These are phyloP conservation scores for Ceryle rudis DNA, from an alignment of 2,797 vertebrate genomes.

Conservation along the genomic window DNA sequence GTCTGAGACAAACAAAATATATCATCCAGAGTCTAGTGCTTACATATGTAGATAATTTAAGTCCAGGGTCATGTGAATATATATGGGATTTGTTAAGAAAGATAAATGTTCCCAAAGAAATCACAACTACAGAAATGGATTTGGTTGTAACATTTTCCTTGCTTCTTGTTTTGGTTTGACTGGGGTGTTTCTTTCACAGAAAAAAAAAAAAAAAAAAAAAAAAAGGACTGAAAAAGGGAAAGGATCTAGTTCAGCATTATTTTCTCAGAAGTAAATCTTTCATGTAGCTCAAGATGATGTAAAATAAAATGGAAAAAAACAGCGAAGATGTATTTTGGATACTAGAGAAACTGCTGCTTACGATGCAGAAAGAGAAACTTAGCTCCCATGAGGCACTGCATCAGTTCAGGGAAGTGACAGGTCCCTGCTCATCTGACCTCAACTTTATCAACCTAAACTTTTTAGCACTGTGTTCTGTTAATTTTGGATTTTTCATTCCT, in stretches of 20 bases:
- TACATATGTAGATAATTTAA: background rate
- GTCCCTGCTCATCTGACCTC: background rate
- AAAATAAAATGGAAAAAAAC: background rate
- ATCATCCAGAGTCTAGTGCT: background rate
- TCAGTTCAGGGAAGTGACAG: background rate
- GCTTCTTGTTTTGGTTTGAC: background rate
- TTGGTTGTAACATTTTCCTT: background rate
- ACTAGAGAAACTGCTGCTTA: rapidly evolving
- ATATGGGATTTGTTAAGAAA: background rate
- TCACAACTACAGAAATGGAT: background rate
- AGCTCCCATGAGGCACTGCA: background rate
- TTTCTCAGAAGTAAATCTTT: background rate
- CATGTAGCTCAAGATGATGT: background rate
- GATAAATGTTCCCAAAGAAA: background rate
- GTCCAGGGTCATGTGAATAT: background rate
- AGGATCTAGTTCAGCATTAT: background rate
- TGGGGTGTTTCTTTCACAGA: rapidly evolving
- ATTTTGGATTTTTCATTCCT: background rate
- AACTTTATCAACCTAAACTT: background rate
- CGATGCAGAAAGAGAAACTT: background rate
- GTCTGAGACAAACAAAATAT: background rate
- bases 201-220: background rate
- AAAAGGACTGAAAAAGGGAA: background rate
- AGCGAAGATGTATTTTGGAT: background rate
- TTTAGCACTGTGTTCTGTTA: background rate